Base-by-base conservation (phyloP, 2,888 invertebrate genomes). In the Phyllotreta striolata region DNA sequence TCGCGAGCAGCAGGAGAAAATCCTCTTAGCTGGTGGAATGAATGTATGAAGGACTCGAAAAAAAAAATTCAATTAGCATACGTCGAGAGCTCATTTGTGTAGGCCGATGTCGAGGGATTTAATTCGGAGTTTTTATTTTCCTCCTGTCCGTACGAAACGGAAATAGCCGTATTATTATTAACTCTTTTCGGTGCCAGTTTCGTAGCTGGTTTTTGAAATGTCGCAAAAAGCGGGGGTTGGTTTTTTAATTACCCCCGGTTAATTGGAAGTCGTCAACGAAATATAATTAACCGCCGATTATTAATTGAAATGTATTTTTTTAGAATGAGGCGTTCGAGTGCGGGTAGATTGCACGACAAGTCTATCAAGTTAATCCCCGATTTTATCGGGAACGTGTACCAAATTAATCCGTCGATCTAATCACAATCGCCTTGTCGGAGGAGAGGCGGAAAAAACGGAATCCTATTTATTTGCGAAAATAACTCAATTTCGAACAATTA, bases 161-260 rank as follows among this genome's bases (percentile, higher is more conserved):
- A 60, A 57, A 63, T 55, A 58, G 62, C 51, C 57, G 59, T 64
- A 61, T 57, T 47, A 61, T 57, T 47, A 54, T 57, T 64, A 54
- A 41, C 59, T 62, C 56, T 66, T 64, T 64, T 56, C 56, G 55
- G 55, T 64, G 64, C 51, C 58, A 56, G 64, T 66, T 62, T 54
- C 47, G 49, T 49, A 34, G 47, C 3, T 35, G 47, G 24, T 47
- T 47, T 24, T 9, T 9, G 12, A 35, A 47, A 24, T 24, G 24
- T 24, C 24, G 24, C 34, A 49, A 49, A 49, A 49, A 14, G 37
- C 10, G 44, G 44, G 7, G 49, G 49, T 6, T 5, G 49, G 34
- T 49, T 49, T 49, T 35, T 49, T 10, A 49, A 10, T 49, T 14
- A 10, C 47, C 49, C 49, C 24, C 24, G 24, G 24, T 24, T 24